phyloP scores from a whole-genome alignment of 2,797 vertebrate species.

The Girardinus metallicus region DNA sequence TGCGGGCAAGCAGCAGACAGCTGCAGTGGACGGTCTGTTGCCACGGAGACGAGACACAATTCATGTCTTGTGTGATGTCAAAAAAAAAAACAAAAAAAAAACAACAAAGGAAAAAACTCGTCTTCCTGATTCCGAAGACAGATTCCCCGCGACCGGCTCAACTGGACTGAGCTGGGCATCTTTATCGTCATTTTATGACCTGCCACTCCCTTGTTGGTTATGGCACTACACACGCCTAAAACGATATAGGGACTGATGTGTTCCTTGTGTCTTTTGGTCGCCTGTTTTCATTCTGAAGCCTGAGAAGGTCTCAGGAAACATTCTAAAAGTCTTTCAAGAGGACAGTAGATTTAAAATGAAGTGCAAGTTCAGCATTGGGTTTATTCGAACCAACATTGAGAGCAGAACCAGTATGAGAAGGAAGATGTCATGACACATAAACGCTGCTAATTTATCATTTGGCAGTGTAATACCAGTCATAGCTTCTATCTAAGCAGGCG shows the following conservation, averaged over 20 bases:
- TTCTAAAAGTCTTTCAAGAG: neutral
- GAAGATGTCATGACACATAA: neutral
- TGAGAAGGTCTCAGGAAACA: neutral
- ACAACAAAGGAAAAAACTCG: neutral
- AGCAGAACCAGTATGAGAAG: neutral
- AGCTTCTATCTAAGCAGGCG: neutral
- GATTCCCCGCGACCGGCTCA: slow-evolving; percentile 25
- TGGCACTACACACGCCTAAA: neutral
- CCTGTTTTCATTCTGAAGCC: neutral
- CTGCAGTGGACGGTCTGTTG: neutral
- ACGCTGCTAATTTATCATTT: neutral
- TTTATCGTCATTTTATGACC: neutral
- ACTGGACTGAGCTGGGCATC: slow-evolving; percentile 4
- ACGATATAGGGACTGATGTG: neutral
- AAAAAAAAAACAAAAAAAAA: neutral
- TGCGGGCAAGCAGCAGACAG: slow-evolving; percentile 21
- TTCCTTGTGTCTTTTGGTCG: neutral
- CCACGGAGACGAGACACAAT: neutral
- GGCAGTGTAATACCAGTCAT: neutral
- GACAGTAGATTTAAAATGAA: neutral
- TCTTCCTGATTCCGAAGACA: slow-evolving; percentile 54
- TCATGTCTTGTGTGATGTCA: neutral
- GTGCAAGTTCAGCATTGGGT: neutral
- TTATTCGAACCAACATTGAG: neutral
- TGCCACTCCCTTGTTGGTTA: slow-evolving; percentile 2